These are phyloP conservation scores for Melanerpes formicivorus DNA, from an alignment of 2,113 vertebrate species.

Conservation along the genomic window DNA sequence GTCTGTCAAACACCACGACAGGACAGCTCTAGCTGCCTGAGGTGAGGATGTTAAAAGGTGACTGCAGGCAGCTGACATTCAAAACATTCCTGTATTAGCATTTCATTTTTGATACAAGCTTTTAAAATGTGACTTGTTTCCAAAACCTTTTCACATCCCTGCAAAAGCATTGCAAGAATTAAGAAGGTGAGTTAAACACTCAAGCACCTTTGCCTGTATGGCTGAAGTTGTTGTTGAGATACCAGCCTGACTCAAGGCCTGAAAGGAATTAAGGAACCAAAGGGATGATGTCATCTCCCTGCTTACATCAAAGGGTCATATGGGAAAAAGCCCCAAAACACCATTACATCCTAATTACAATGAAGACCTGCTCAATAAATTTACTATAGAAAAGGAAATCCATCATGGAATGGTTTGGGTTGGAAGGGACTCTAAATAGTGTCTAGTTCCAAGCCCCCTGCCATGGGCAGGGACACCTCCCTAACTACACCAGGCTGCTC, in stretches of 20 bases:
- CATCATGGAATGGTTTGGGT: no score
- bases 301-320: not conserved
- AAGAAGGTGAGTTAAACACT: not conserved
- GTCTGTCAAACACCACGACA: accelerated
- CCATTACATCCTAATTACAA: not conserved
- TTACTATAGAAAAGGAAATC: not conserved
- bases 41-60: not conserved
- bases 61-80: not conserved
- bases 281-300: not conserved
- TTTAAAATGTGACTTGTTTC: not conserved
- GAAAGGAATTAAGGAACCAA: not conserved
- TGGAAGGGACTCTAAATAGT: no score
- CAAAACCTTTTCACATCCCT: not conserved
- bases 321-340: not conserved
- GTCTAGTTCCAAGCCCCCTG: no score
- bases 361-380: not conserved
- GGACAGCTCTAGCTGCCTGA: not conserved
- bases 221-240: not conserved
- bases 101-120: not conserved
- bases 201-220: not conserved
- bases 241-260: not conserved
- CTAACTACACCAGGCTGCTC: no score
- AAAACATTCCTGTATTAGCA: not conserved
- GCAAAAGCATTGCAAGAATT: not conserved
- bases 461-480: no score